Conservation (phyloP, 2,797 vertebrate genomes). For the Emys orbicularis region DNA sequence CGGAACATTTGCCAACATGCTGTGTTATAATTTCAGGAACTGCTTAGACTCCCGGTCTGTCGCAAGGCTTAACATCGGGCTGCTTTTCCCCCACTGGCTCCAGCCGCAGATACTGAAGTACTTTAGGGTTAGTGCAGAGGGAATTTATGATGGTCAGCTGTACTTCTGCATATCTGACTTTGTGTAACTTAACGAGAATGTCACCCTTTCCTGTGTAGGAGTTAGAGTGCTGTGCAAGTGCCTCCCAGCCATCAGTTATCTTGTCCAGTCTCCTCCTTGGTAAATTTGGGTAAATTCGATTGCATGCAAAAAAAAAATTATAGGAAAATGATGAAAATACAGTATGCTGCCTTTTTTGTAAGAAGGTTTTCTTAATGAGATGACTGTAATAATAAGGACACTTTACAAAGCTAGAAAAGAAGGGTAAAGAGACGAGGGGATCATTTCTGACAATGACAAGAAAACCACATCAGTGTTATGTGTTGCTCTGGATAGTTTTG, state of each 20-base stretch:
- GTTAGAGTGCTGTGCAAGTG: background rate
- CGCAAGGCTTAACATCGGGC: background rate
- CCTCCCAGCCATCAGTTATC: background rate
- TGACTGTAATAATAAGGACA: background rate
- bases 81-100: slow-evolving; percentile 22
- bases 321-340: background rate
- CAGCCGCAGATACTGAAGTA: background rate
- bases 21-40: slow-evolving; percentile 5
- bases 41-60: background rate
- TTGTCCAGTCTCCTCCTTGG: background rate
- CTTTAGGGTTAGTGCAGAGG: accelerated
- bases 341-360: background rate
- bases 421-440: background rate
- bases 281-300: background rate
- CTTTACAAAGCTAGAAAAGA: background rate
- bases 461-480: background rate
- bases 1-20: background rate
- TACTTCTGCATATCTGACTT: background rate
- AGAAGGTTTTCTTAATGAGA: background rate
- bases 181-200: background rate
- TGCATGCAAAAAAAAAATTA: accelerated
- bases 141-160: background rate
- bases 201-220: background rate
- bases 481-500: background rate
- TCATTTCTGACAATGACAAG: background rate